Conservation (phyloP, 2,797 vertebrate genomes). For the Periophthalmus magnuspinnatus region DNA sequence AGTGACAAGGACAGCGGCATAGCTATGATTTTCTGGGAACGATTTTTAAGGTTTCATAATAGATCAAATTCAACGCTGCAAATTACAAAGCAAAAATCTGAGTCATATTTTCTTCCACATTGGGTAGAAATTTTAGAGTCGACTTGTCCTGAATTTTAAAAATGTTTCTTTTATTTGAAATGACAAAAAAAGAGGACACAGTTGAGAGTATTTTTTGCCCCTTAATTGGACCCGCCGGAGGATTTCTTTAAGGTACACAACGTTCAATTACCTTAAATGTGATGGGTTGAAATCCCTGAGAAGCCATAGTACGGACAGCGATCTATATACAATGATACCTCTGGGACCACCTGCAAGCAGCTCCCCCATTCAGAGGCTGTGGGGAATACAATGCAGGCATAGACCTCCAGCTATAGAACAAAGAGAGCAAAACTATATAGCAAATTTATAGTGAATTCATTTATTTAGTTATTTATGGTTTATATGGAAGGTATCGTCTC, state of each 20-base stretch:
- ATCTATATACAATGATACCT: background rate
- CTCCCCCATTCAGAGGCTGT: background rate
- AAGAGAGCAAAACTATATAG: background rate
- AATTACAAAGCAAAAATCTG: background rate
- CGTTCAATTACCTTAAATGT: constrained; percentile 2
- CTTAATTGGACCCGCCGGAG: background rate
- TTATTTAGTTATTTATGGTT: too few species aligned
- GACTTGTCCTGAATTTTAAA: constrained; percentile 2
- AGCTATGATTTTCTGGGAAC: too few species aligned
- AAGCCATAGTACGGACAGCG: constrained; percentile 7
- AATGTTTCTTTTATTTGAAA: background rate
- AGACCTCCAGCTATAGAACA: background rate
- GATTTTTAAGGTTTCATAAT: too few species aligned
- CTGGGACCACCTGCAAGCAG: background rate
- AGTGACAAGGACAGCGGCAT: too few species aligned
- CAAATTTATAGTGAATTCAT: background rate
- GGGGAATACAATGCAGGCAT: background rate
- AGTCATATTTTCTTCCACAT: background rate
- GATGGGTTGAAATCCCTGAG: constrained; percentile 13
- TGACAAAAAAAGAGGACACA: background rate
- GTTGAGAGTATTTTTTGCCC: background rate
- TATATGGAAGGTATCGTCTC: too few species aligned
- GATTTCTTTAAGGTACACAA: background rate
- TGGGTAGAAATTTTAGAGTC: background rate
- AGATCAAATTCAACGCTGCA: background rate